phyloP scores from a whole-genome alignment of 1,140 invertebrate genomes.

The Thalassaphorura encarpata region DNA sequence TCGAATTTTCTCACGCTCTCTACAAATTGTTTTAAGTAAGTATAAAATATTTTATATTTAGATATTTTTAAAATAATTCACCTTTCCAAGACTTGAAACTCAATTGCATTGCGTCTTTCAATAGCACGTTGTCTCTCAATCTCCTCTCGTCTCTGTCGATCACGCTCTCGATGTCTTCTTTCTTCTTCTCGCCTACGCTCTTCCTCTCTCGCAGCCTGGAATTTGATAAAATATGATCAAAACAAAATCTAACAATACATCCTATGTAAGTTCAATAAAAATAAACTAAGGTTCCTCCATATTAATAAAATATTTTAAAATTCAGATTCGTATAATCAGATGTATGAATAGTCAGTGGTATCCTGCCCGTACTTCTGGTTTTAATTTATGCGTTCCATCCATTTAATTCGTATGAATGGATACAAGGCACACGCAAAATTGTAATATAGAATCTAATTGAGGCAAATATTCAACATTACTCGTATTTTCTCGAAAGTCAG shows the following conservation, averaged over 20 bases:
- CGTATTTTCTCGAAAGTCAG: conserved; percentile 54
- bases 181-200: conserved; percentile 65
- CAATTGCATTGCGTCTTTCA: conserved; percentile 64
- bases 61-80: conserved; percentile 10
- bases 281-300: background rate
- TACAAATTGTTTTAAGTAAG: conserved; percentile 30
- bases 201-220: conserved; percentile 61
- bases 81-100: conserved; percentile 61
- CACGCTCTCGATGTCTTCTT: conserved; percentile 57
- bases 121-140: conserved; percentile 59
- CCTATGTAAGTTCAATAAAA: background rate
- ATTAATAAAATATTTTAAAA: background rate
- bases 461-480: conserved; percentile 41
- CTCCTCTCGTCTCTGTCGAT: conserved; percentile 60
- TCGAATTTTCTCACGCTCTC: conserved; percentile 63
- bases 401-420: too few species aligned
- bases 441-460: too few species aligned
- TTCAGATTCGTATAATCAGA: too few species aligned
- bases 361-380: too few species aligned
- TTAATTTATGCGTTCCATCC: too few species aligned
- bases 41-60: conserved; percentile 7
- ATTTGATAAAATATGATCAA: conserved; percentile 22
- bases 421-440: background rate
- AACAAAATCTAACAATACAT: background rate
- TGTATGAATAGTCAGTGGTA: too few species aligned